A percentile compares a stretch with the other conserved stretches of the same genome.
Evolutionary conservation across 1,140 invertebrate genomes (phyloP).

Genomic region (Heterodera carotae): DNA sequence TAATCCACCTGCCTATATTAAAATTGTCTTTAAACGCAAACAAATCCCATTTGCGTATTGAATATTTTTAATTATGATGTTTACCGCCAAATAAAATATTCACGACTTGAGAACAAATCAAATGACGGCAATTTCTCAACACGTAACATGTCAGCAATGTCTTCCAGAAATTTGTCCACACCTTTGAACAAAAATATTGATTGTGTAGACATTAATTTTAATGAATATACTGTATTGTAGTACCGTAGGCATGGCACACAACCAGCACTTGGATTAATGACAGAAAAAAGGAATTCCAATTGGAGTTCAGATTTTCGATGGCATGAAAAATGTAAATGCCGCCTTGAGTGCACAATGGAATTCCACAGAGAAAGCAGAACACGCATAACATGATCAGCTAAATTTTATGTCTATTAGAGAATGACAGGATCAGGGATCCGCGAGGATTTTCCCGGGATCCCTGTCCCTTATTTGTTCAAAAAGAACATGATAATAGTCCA

Average conservation of each 20-base stretch:
- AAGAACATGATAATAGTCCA: no score
- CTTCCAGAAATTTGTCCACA: slow-evolving; percentile 61
- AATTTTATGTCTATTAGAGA: neutral
- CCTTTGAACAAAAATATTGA: slow-evolving; percentile 30
- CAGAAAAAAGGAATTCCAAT: slow-evolving; percentile 63
- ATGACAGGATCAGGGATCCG: neutral
- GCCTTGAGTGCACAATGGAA: slow-evolving; percentile 59
- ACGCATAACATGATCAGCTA: slow-evolving; percentile 46
- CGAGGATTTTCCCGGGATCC: no score
- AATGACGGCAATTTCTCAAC: neutral
- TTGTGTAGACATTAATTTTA: neutral
- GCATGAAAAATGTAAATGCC: slow-evolving; percentile 64
- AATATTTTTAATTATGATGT: no score
- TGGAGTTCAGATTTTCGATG: slow-evolving; percentile 63
- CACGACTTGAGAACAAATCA: slow-evolving; percentile 8
- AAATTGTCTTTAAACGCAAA: no score
- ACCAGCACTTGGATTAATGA: slow-evolving; percentile 50
- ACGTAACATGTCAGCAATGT: slow-evolving; percentile 57
- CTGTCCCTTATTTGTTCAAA: no score
- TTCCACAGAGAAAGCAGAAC: slow-evolving; percentile 53
- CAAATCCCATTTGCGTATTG: no score
- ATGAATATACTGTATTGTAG: neutral
- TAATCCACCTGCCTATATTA: no score
- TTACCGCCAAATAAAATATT: slow-evolving; percentile 9
- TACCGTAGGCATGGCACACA: slow-evolving; percentile 59